Percentiles rank a stretch among this genome's conserved stretches.
phyloP scores from a whole-genome alignment of 2,888 invertebrate genomes.

The Eupithecia pulchellata region DNA sequence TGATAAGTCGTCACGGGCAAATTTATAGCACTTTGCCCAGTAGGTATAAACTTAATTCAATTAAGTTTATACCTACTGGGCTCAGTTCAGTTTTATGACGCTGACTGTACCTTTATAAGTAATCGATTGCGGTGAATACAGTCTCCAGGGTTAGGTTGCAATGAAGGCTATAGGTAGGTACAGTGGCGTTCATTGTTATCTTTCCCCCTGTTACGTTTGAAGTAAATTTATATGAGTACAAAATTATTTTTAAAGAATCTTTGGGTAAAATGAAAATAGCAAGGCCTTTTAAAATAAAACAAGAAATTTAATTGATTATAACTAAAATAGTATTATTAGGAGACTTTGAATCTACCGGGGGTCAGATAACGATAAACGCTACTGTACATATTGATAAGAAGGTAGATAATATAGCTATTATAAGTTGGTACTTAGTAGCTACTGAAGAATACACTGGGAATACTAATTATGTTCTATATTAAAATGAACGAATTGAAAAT shows the following conservation, averaged over 20 bases:
- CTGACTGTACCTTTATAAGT: conserved; percentile 3
- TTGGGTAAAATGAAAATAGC: no score
- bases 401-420: not conserved
- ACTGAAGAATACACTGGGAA: not conserved
- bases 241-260: no score
- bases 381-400: conserved; percentile 2
- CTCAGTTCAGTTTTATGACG: no score
- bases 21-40: not conserved
- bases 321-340: no score
- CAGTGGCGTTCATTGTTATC: no score
- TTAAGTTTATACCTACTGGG: not conserved
- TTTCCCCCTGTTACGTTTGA: no score
- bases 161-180: conserved; percentile 36
- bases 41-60: not conserved
- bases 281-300: no score
- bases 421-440: not conserved
- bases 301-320: no score
- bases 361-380: no score
- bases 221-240: no score
- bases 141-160: conserved; percentile 50
- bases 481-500: not conserved
- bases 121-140: conserved; percentile 55
- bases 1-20: not conserved
- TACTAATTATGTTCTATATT: not conserved
- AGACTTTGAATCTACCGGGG: no score